A percentile compares a stretch with the other conserved stretches of the same genome.
These are phyloP conservation scores for Zaprionus vittiger DNA, from an alignment of 1,140 invertebrate genomes.

Conservation along the genomic window DNA sequence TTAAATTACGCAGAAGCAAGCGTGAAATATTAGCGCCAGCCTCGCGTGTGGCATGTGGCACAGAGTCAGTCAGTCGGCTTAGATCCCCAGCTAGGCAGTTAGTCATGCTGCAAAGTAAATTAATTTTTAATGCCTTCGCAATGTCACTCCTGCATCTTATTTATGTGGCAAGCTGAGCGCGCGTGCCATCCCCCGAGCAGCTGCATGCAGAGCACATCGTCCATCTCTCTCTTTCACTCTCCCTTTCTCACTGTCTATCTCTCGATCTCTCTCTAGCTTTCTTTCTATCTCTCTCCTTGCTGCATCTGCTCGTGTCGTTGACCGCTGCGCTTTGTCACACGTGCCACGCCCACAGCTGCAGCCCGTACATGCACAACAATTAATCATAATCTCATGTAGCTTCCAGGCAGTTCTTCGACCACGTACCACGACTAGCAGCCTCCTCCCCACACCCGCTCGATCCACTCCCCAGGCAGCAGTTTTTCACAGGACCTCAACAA, in stretches of 20 bases:
- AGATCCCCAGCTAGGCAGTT: slow-evolving; percentile 40
- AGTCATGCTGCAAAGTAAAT: slow-evolving; percentile 68
- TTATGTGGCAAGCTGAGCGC: slow-evolving; percentile 59
- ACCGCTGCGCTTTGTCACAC: slow-evolving; percentile 70
- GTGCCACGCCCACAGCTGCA: slow-evolving; percentile 61
- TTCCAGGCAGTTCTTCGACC: slow-evolving; percentile 66
- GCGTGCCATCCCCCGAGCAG: slow-evolving; percentile 48
- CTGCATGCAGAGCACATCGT: neutral
- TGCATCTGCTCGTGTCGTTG: slow-evolving; percentile 55
- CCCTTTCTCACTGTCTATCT: neutral
- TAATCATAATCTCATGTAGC: slow-evolving; percentile 79
- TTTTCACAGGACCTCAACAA: slow-evolving; percentile 69
- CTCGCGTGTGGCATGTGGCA: slow-evolving; percentile 7
- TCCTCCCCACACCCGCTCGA: neutral
- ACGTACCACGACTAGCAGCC: slow-evolving; percentile 43
- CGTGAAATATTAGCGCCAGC: slow-evolving; percentile 65
- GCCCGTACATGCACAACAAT: slow-evolving; percentile 55
- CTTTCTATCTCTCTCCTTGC: neutral
- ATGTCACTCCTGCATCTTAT: slow-evolving; percentile 64
- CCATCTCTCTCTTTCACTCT: neutral
- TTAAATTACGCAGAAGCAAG: slow-evolving; percentile 72
- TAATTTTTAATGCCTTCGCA: slow-evolving; percentile 77
- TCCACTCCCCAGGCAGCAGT: slow-evolving; percentile 41
- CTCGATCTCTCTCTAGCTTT: neutral
- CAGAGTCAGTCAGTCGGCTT: neutral